These are phyloP conservation scores for Drosophila yooni DNA, from an alignment of 2,888 invertebrate species.

Conservation along the genomic window DNA sequence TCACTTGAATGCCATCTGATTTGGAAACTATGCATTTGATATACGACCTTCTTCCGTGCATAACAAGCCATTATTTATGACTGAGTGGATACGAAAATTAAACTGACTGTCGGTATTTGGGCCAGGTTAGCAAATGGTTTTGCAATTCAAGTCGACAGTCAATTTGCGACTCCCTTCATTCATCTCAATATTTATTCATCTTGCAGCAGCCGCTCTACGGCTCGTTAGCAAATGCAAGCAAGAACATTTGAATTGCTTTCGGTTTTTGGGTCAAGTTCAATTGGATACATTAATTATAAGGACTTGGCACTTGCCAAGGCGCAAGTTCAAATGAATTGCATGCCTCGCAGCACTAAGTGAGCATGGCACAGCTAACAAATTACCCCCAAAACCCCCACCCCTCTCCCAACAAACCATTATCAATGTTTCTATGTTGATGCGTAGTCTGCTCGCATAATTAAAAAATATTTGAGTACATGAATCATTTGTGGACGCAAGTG, in stretches of 20 bases:
- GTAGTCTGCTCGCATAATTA: slow-evolving; percentile 46
- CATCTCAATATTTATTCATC: slow-evolving; percentile 12
- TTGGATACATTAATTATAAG: slow-evolving; percentile 74
- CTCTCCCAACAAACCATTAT: neutral
- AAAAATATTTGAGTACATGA: slow-evolving; percentile 58
- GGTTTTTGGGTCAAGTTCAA: slow-evolving; percentile 76
- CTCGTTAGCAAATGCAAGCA: slow-evolving; percentile 45
- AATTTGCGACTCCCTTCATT: slow-evolving; percentile 12
- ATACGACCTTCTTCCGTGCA: slow-evolving; percentile 13
- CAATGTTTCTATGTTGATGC: slow-evolving; percentile 18
- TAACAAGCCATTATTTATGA: slow-evolving; percentile 29
- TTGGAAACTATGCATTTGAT: slow-evolving; percentile 20
- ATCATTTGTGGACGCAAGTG: slow-evolving; percentile 43
- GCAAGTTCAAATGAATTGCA: slow-evolving; percentile 68
- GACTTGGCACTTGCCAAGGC: slow-evolving; percentile 63
- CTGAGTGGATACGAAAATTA: slow-evolving; percentile 11
- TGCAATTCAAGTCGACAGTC: slow-evolving; percentile 26
- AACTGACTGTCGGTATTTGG: neutral
- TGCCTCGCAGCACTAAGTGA: slow-evolving; percentile 52
- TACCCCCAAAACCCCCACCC: neutral
- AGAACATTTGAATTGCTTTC: slow-evolving; percentile 11
- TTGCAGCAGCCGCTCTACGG: slow-evolving; percentile 7
- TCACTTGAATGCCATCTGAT: neutral
- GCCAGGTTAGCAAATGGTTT: slow-evolving; percentile 41
- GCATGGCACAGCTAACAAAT: slow-evolving; percentile 27